Conservation (phyloP, 2,797 vertebrate genomes). For the Glossophaga mutica region DNA sequence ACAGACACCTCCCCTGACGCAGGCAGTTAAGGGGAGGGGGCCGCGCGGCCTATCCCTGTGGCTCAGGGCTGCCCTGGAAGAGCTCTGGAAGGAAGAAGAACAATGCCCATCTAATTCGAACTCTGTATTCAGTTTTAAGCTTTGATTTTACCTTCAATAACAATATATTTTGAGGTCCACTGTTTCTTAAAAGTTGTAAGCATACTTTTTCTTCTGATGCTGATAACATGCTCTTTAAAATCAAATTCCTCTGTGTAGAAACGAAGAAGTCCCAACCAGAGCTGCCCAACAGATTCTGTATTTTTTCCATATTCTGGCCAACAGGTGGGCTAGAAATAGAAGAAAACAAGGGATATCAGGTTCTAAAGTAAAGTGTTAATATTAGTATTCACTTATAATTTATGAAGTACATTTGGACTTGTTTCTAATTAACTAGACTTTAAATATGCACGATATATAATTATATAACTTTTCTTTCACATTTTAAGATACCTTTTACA, state of each 20-base stretch:
- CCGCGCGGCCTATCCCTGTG: too few relatives aligned
- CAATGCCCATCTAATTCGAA: neutral
- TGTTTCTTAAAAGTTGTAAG: conserved; percentile 98
- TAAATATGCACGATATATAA: neutral
- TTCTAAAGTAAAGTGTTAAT: neutral
- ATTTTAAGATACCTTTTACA: neutral
- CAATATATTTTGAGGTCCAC: conserved; percentile 97
- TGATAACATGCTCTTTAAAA: conserved; percentile 95
- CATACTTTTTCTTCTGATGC: conserved; percentile 88
- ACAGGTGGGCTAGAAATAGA: conserved; percentile 82
- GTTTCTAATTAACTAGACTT: conserved; percentile 24
- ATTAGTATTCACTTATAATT: neutral
- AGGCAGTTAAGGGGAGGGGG: fast-evolving
- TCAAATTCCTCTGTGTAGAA: conserved; percentile 98
- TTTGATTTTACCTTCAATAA: conserved; percentile 90
- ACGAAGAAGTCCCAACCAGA: conserved; percentile 95
- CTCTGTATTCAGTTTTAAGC: neutral
- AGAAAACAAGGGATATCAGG: conserved; percentile 6
- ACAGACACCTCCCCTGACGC: neutral
- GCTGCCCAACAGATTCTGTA: conserved; percentile 90
- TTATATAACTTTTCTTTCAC: neutral
- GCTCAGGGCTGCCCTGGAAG: neutral
- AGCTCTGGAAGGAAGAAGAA: neutral
- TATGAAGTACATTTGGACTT: conserved; percentile 1
- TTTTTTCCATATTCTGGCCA: conserved; percentile 91